Evolutionary conservation across 2,797 vertebrate genomes (phyloP), one percentile per base, ranked within the genome.

Genomic region (Microtus agrestis): DNA sequence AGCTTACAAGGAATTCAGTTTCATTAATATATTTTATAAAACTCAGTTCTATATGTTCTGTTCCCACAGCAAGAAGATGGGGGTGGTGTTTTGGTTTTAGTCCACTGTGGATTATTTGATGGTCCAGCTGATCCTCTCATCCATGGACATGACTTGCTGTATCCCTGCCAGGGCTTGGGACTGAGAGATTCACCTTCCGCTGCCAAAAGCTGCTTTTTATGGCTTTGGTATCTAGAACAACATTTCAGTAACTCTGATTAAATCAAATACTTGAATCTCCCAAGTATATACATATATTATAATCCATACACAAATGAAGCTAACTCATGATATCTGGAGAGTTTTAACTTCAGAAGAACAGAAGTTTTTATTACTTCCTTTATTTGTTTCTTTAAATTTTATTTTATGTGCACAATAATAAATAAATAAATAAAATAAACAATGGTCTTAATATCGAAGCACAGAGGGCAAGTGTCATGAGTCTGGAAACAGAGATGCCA

Each of bases 151-250:
- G 43, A 31, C 17, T 40, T 46, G 31, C 48, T 69, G 89, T 65
- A 19, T 54, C n/a, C 34, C 5, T 27, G 21, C 2, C 43, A 65
- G 7, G 54, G 11, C 14, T 17, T 61, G 31, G 76, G n/a, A 25
- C 40, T 12, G 25, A 78, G 61, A 89, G 40, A 37, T 40, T 91
- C 61, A 10, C 14, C 10, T 74, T 87, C 73, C 27, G 56, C 63
- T 59, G 25, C 63, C 34, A 37, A 56, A 94, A 84, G 21, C 46
- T 78, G 88, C 87, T 54, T 95, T 93, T 69, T 82, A 54, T 86
- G 69, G 51, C 48, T 63, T 95, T 48, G 34, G 12, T 48, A 54
- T 86, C 79, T 67, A 91, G 61, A n/a, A 46, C 25, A 61, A 17
- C 51, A 54, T 89, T 63, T 82, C 40, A 74, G 2, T 59, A 84